phyloP scores from a whole-genome alignment of 2,888 invertebrate genomes.

The Calephelis perditalis region DNA sequence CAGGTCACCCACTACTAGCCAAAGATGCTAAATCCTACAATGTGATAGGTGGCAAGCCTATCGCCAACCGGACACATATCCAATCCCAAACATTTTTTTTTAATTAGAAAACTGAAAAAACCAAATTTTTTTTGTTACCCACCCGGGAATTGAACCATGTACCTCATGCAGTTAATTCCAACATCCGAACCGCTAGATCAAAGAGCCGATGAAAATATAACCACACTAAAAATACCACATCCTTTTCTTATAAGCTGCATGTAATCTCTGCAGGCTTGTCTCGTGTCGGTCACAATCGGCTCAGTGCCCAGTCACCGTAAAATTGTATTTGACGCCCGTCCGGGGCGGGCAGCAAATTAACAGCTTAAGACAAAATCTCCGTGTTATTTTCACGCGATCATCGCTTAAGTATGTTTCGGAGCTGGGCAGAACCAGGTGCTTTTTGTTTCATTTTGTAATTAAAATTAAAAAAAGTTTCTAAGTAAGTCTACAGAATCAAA shows the following conservation, averaged over 20 bases:
- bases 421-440: constrained; percentile 44
- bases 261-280: constrained; percentile 55
- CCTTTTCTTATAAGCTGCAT: constrained; percentile 12
- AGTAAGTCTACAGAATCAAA: too few relatives aligned
- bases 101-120: too few relatives aligned
- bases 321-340: constrained; percentile 74
- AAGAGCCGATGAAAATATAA: background rate
- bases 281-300: constrained; percentile 73
- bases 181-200: too few relatives aligned
- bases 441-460: constrained; percentile 27
- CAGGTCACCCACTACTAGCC: too few relatives aligned
- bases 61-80: too few relatives aligned
- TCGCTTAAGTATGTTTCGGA: constrained; percentile 57
- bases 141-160: too few relatives aligned
- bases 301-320: constrained; percentile 69
- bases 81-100: too few relatives aligned
- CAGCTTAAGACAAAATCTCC: constrained; percentile 70
- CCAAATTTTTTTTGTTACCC: too few relatives aligned
- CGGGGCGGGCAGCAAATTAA: constrained; percentile 49
- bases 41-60: too few relatives aligned
- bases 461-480: too few relatives aligned
- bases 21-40: too few relatives aligned
- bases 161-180: too few relatives aligned
- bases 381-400: constrained; percentile 66
- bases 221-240: constrained; percentile 19